Conservation (phyloP, 2,797 vertebrate species). For the Lutjanus campechanus region DNA sequence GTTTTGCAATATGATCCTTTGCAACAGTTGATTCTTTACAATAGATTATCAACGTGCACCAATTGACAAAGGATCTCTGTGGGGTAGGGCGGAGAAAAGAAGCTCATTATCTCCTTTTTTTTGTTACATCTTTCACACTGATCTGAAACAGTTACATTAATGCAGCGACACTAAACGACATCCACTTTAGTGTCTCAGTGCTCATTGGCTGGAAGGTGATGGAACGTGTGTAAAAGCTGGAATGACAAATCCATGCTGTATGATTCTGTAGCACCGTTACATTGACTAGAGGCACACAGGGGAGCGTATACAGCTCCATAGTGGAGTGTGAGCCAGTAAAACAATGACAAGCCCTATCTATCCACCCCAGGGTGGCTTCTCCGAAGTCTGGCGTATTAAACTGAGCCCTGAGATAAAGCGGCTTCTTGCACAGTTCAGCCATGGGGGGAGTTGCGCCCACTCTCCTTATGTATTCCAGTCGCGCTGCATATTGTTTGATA, state of each 20-base stretch:
- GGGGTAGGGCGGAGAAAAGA: constrained; percentile 28
- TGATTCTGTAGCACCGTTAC: constrained; percentile 65
- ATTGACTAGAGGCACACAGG: constrained; percentile 67
- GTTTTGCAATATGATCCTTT: constrained; percentile 40
- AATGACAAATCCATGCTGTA: constrained; percentile 71
- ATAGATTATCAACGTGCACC: constrained; percentile 41
- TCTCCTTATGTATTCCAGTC: constrained; percentile 80
- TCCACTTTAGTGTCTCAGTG: constrained; percentile 45
- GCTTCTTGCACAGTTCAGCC: constrained; percentile 70
- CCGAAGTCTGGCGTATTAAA: constrained; percentile 78
- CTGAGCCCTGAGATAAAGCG: constrained; percentile 80
- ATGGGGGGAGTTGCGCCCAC: constrained; percentile 48
- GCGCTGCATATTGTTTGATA: constrained; percentile 79
- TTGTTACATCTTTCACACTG: constrained; percentile 38
- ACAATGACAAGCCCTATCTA: constrained; percentile 83
- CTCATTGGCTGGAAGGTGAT: constrained; percentile 52
- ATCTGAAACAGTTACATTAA: constrained; percentile 58
- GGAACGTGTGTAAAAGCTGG: constrained; percentile 55
- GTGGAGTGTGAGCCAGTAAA: constrained; percentile 76
- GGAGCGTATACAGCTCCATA: constrained; percentile 64
- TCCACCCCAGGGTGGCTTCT: constrained; percentile 80
- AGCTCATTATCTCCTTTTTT: constrained; percentile 49
- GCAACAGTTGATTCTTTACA: constrained; percentile 32
- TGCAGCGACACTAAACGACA: constrained; percentile 48
- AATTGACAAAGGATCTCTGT: constrained; percentile 42